These are phyloP conservation scores for Elaphurus davidianus DNA, from an alignment of 2,113 vertebrate species.

Conservation along the genomic window DNA sequence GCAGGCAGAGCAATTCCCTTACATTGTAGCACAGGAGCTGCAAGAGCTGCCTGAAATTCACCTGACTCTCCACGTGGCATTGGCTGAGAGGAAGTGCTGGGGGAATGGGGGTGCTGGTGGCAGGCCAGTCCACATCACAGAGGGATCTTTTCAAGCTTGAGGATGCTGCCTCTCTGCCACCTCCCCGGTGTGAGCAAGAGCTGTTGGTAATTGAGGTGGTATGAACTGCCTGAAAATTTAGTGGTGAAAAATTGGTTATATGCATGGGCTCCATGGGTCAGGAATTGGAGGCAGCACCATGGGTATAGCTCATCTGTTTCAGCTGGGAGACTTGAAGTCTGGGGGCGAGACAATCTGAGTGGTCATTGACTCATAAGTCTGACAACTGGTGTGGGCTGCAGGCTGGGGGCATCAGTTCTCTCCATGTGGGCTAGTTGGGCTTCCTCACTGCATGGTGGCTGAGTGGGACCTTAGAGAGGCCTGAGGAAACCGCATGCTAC, in stretches of 20 bases:
- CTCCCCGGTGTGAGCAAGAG: neutral
- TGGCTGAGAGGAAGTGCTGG: fast-evolving
- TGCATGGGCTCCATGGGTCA: neutral
- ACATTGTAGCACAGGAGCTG: fast-evolving
- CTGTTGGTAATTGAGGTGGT: neutral
- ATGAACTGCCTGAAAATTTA: neutral
- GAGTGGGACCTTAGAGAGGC: neutral
- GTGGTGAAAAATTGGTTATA: neutral
- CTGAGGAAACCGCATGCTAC: fast-evolving
- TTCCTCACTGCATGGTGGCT: neutral
- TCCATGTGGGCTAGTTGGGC: neutral
- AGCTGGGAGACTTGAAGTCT: neutral
- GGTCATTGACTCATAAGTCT: neutral
- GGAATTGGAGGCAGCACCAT: neutral
- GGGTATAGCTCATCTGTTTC: fast-evolving
- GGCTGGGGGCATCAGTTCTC: neutral
- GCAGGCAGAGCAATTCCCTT: neutral
- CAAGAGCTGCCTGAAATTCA: neutral
- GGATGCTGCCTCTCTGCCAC: neutral
- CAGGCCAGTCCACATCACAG: neutral
- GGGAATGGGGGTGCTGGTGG: fast-evolving
- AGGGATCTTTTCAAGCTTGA: neutral
- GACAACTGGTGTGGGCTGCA: neutral
- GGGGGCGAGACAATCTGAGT: too few relatives aligned
- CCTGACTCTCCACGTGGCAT: neutral